Evolutionary conservation across 2,113 vertebrate genomes (phyloP).

Genomic region (Echinops telfairi): DNA sequence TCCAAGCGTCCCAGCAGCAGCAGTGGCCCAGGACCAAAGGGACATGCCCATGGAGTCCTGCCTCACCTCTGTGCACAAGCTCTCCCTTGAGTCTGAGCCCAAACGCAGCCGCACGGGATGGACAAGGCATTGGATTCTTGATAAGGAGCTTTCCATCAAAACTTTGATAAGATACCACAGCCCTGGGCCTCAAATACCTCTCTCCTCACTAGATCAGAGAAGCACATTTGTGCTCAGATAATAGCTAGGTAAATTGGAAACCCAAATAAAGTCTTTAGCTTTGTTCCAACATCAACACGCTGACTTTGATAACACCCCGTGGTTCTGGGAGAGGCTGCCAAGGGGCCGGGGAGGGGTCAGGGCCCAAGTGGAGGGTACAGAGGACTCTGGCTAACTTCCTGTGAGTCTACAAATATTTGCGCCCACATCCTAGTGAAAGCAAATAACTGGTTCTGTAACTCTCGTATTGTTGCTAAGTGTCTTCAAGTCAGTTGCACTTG

Average conservation of each 20-base stretch:
- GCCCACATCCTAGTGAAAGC: too few relatives aligned
- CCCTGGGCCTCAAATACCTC: not conserved
- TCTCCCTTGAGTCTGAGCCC: not conserved
- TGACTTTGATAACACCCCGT: rapidly evolving
- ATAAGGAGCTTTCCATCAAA: not conserved
- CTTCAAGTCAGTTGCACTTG: not conserved
- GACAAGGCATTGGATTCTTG: not conserved
- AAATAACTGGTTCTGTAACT: not conserved
- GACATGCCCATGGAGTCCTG: too few relatives aligned
- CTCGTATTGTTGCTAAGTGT: not conserved
- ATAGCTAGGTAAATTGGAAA: not conserved
- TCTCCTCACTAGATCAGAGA: not conserved
- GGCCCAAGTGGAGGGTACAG: not conserved
- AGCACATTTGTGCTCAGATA: not conserved
- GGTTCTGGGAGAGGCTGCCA: rapidly evolving
- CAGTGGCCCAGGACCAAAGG: too few relatives aligned
- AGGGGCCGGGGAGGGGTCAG: not conserved
- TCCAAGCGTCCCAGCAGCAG: too few relatives aligned
- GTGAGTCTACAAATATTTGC: not conserved
- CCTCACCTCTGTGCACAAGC: not conserved
- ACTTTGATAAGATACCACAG: not conserved
- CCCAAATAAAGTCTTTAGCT: not conserved
- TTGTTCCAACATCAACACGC: rapidly evolving
- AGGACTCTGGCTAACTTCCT: not conserved
- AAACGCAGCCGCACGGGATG: not conserved